These are phyloP conservation scores for Penaeus indicus DNA, from an alignment of 1,140 invertebrate genomes.

Conservation along the genomic window DNA sequence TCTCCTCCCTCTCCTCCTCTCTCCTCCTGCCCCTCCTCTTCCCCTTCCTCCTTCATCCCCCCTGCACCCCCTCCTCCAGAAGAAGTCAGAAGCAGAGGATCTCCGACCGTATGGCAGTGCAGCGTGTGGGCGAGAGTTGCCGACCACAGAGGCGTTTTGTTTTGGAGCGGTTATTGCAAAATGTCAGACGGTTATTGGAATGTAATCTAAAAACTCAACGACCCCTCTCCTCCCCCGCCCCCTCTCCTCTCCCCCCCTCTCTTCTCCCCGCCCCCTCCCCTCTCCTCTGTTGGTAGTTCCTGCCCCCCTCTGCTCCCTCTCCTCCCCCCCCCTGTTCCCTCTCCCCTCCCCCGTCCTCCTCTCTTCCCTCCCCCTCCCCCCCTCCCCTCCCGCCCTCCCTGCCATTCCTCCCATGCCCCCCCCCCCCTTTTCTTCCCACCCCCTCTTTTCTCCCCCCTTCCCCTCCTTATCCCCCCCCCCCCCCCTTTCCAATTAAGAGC, in stretches of 20 bases:
- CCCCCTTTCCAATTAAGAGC: slow-evolving; percentile 7
- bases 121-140: not conserved
- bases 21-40: no score
- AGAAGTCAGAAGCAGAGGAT: not conserved
- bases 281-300: not conserved
- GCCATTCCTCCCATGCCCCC: no score
- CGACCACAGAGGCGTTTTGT: no score
- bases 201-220: not conserved
- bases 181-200: no score
- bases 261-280: not conserved
- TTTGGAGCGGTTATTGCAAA: no score
- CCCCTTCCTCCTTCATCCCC: no score
- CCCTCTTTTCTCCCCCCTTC: no score
- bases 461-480: not conserved
- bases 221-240: not conserved
- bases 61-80: not conserved
- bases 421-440: no score
- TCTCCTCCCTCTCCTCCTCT: not conserved
- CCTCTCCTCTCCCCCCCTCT: not conserved
- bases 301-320: not conserved
- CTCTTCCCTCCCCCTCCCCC: not conserved
- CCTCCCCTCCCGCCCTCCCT: no score
- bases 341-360: not conserved
- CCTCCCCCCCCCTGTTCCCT: not conserved
- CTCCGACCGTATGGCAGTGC: no score